These are phyloP conservation scores for Serinus canaria DNA, from an alignment of 2,113 vertebrate genomes.

Conservation along the genomic window DNA sequence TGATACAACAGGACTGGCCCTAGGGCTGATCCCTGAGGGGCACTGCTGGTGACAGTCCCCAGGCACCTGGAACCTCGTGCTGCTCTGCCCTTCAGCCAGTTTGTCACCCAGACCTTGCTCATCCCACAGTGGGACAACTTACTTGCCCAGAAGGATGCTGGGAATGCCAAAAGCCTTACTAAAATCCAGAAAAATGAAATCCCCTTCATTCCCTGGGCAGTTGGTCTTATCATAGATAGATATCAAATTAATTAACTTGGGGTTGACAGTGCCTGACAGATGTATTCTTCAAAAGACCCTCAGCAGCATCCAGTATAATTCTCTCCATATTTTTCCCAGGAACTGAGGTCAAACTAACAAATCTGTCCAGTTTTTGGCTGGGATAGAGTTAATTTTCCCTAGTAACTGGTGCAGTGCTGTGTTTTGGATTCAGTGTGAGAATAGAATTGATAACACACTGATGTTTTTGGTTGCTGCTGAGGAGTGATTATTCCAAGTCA, in stretches of 20 bases:
- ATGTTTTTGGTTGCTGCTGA: not conserved
- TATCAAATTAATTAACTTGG: not conserved
- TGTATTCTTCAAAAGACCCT: not conserved
- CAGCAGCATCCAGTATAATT: not conserved
- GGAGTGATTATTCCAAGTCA: not conserved
- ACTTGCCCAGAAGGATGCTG: not conserved
- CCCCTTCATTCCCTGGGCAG: rapidly evolving
- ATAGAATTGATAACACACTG: rapidly evolving
- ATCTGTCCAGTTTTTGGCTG: not conserved
- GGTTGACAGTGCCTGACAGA: not conserved
- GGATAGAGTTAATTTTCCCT: not conserved
- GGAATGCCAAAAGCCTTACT: not conserved
- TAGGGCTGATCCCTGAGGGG: not conserved
- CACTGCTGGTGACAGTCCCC: rapidly evolving
- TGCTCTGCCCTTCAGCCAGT: not conserved
- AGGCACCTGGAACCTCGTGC: not conserved
- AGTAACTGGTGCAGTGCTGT: not conserved
- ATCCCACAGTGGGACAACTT: not conserved
- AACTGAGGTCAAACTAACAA: not conserved
- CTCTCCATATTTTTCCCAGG: not conserved
- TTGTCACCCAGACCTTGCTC: not conserved
- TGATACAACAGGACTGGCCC: not conserved
- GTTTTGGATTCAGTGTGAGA: not conserved
- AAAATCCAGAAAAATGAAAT: not conserved
- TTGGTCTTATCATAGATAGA: not conserved